Base-by-base conservation (phyloP, 2,797 vertebrate genomes). In the Acipenser ruthenus region DNA sequence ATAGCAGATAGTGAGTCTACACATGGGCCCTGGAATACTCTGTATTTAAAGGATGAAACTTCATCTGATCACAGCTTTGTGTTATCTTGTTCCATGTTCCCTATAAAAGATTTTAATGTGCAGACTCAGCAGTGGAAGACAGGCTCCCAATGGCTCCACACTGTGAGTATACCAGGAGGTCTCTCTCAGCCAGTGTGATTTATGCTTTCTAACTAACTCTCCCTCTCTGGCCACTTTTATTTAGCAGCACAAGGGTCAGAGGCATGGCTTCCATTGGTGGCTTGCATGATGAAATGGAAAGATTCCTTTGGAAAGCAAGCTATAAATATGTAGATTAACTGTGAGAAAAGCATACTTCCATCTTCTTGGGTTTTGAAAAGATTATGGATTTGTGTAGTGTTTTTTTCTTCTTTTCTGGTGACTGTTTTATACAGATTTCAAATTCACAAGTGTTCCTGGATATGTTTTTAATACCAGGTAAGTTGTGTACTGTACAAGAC, bases 181-280 rank as follows among this genome's bases (percentile, higher is more conserved):
- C 79, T 79, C 74, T 74, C 80, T 88, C 83, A 84, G 3, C 3
- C 58, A 53, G 65, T 60, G 75, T 81, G 84, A 87, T 85, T 85
- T 83, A 84, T 84, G 74, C 66, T 68, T 50, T 64, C 67, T 65
- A 15, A 67, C 63, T 53, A 68, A 65, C 62, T 74, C 72, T 64
- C 71, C 74, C 79, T 84, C 75, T 82, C 37, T 70, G 78, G 77
- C 78, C 80, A 77, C 77, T 84, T 84, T 82, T 83, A 85, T 82
- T 86, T 78, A 73, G 76, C 71, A 79, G 80, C 78, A 71, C 76
- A 72, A 80, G 75, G 84, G 84, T 86, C 83, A 75, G 71, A 77
- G 82, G 77, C 83, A 80, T 78, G 79, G 71, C 66, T 80, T 79
- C 80, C 72, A 79, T 80, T 80, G 71, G 77, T 80, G 83, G 77